Evolutionary conservation across 2,888 invertebrate species (phyloP).

Genomic region (Drosophila affinis): DNA sequence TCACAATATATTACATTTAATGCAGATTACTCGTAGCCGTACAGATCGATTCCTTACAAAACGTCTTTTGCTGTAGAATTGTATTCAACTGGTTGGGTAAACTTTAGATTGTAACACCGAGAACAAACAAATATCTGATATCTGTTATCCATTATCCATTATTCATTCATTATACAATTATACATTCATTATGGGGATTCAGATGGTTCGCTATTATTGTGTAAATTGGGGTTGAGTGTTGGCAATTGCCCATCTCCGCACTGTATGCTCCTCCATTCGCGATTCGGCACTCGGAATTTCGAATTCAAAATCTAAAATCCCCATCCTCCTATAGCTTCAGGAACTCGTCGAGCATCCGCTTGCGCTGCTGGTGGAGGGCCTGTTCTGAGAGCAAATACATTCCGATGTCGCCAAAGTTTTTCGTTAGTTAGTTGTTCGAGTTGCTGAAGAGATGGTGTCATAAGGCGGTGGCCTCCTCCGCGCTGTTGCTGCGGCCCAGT

Average conservation of each 20-base stretch:
- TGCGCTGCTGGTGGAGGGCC: conserved; percentile 72
- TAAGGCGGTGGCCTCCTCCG: conserved; percentile 82
- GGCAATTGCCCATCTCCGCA: background rate
- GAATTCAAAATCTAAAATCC: no score
- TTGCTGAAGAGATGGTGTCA: conserved; percentile 83
- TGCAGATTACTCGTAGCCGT: conserved; percentile 56
- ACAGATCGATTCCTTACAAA: conserved; percentile 30
- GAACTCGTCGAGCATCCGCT: conserved; percentile 75
- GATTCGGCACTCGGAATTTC: background rate
- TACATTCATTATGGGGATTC: background rate
- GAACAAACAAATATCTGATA: conserved; percentile 76
- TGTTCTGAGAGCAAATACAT: conserved; percentile 75
- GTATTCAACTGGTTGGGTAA: conserved; percentile 46
- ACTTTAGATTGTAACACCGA: conserved; percentile 66
- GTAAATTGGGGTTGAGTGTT: background rate
- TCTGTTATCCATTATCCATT: conserved; percentile 55
- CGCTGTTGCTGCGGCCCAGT: conserved; percentile 72
- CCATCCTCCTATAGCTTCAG: conserved; percentile 61
- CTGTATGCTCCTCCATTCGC: conserved; percentile 2
- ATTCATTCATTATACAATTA: conserved; percentile 24
- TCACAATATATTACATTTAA: conserved; percentile 70
- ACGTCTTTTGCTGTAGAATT: conserved; percentile 39
- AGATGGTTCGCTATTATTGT: background rate
- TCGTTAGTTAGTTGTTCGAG: conserved; percentile 82
- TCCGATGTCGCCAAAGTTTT: conserved; percentile 78